Percentiles rank a stretch among this genome's conserved stretches.
phyloP scores from a whole-genome alignment of 2,113 vertebrate genomes.

The Pachypanchax playfairii region DNA sequence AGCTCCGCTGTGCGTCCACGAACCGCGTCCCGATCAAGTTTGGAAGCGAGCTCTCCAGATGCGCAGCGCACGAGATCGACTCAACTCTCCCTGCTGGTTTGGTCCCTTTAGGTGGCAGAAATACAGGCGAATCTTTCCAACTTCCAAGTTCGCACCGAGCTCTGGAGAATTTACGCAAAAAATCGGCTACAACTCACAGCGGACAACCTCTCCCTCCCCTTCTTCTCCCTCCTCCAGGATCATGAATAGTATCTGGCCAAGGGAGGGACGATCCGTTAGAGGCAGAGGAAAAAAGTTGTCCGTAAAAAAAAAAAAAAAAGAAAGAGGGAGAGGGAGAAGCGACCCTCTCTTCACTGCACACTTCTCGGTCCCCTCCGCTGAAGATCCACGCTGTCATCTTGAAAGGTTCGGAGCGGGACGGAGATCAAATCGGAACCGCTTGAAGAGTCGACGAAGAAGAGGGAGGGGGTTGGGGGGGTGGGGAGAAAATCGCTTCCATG shows the following conservation, averaged over 20 bases:
- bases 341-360: slow-evolving; percentile 57
- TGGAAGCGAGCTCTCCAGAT: slow-evolving; percentile 56
- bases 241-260: slow-evolving; percentile 82
- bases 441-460: slow-evolving; percentile 21
- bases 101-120: slow-evolving; percentile 14
- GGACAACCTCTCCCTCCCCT: slow-evolving; percentile 40
- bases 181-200: slow-evolving; percentile 70
- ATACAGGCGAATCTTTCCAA: slow-evolving; percentile 54
- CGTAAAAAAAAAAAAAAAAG: slow-evolving; percentile 67
- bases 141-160: slow-evolving; percentile 64
- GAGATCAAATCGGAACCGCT: slow-evolving; percentile 27
- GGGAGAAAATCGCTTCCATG: slow-evolving; percentile 70
- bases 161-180: slow-evolving; percentile 73
- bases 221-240: slow-evolving; percentile 56
- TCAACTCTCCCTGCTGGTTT: slow-evolving; percentile 39
- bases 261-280: slow-evolving; percentile 80
- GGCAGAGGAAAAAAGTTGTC: slow-evolving; percentile 76
- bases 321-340: slow-evolving; percentile 28
- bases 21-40: slow-evolving; percentile 65
- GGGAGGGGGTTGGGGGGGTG: neutral
- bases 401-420: slow-evolving; percentile 11
- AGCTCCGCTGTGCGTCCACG: slow-evolving; percentile 26
- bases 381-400: slow-evolving; percentile 42
- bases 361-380: slow-evolving; percentile 28
- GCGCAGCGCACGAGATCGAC: slow-evolving; percentile 49